A percentile compares a stretch with the other conserved stretches of the same genome.
phyloP scores from a whole-genome alignment of 2,113 vertebrate species.

The Furnarius figulus region DNA sequence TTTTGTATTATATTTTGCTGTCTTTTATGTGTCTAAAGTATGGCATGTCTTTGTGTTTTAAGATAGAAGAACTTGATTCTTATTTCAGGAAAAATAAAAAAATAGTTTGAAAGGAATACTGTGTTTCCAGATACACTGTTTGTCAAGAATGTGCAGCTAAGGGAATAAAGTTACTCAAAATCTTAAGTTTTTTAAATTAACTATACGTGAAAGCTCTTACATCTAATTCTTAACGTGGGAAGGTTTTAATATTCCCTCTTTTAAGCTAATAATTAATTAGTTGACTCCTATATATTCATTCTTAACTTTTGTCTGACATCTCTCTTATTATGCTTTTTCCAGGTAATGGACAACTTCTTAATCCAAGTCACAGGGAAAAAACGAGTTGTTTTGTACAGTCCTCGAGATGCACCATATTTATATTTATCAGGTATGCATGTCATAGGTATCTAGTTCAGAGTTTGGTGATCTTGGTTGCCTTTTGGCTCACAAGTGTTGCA shows the following conservation, averaged over 20 bases:
- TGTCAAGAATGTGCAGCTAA: background rate
- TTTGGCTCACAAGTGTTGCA: background rate
- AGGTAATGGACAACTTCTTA: conserved; percentile 99
- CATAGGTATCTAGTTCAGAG: background rate
- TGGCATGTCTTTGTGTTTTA: background rate
- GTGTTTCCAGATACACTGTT: background rate
- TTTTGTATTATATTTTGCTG: background rate
- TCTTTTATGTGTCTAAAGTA: background rate
- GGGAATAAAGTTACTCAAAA: background rate
- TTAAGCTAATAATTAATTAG: background rate
- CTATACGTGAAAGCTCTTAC: background rate
- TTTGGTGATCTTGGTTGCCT: background rate
- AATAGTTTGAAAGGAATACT: background rate
- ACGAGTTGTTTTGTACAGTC: conserved; percentile 87
- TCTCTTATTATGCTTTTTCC: background rate
- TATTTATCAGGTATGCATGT: conserved; percentile 88
- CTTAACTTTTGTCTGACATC: background rate
- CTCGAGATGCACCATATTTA: conserved; percentile 88
- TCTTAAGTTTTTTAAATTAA: background rate
- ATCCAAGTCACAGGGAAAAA: conserved; percentile 94
- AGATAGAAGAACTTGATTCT: background rate
- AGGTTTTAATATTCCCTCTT: background rate
- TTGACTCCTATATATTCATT: background rate
- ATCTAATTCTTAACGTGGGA: background rate
- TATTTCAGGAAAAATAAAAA: background rate